These are phyloP conservation scores for Lucifuga dentata DNA, from an alignment of 2,113 vertebrate genomes.

Conservation along the genomic window DNA sequence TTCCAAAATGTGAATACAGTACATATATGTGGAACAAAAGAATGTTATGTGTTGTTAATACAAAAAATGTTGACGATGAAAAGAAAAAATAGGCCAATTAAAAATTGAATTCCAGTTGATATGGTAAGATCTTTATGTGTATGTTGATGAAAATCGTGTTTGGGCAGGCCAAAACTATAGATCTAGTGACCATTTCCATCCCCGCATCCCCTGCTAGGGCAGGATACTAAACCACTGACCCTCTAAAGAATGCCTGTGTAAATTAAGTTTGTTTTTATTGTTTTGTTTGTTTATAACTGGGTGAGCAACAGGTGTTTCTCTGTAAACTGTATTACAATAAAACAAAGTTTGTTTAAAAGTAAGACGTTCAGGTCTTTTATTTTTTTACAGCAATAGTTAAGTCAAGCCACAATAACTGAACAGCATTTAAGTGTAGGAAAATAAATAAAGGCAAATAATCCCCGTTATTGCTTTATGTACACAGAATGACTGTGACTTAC, in stretches of 20 bases:
- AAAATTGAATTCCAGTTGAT: slow-evolving; percentile 50
- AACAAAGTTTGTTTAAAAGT: slow-evolving; percentile 83
- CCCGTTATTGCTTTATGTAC: no score
- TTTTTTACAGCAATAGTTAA: not conserved
- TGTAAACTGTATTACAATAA: slow-evolving; percentile 87
- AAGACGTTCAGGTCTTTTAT: slow-evolving; percentile 4
- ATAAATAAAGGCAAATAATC: no score
- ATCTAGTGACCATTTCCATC: slow-evolving; percentile 52
- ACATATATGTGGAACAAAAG: slow-evolving; percentile 67
- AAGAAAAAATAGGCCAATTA: slow-evolving; percentile 54
- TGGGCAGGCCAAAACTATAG: slow-evolving; percentile 71
- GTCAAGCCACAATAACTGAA: no score
- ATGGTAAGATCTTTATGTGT: slow-evolving; percentile 51
- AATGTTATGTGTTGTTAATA: slow-evolving; percentile 65
- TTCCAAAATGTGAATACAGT: slow-evolving; percentile 74
- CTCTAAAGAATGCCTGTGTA: slow-evolving; percentile 82
- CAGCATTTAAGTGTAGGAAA: no score
- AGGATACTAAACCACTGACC: slow-evolving; percentile 83
- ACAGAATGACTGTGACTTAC: no score
- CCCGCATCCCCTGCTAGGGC: slow-evolving; percentile 26
- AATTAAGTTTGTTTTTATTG: slow-evolving; percentile 81
- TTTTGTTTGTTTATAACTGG: slow-evolving; percentile 82
- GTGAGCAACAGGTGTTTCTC: slow-evolving; percentile 83
- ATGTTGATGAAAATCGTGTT: slow-evolving; percentile 66
- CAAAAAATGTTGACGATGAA: slow-evolving; percentile 49